Evolutionary conservation across 2,888 invertebrate genomes (phyloP).

Genomic region (Diploptera punctata): DNA sequence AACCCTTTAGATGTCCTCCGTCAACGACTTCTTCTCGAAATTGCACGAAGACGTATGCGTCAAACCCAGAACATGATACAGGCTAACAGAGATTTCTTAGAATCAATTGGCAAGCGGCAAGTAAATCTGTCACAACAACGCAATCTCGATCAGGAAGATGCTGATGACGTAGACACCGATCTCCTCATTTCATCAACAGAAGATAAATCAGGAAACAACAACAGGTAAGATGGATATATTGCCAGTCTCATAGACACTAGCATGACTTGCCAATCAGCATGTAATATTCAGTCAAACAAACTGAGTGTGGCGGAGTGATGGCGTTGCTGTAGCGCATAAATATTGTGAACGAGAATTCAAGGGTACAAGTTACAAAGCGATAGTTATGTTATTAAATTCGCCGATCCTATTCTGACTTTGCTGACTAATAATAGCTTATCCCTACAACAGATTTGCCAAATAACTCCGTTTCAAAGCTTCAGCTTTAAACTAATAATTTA

Average conservation of each 20-base stretch:
- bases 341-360: not conserved
- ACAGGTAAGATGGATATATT: not conserved
- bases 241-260: not conserved
- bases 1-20: constrained; percentile 87
- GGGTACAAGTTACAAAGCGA: not conserved
- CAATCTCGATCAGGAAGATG: not conserved
- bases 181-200: not conserved
- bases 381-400: not conserved
- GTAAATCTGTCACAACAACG: constrained; percentile 15
- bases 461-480: no score
- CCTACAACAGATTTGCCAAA: no score
- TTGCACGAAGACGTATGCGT: constrained; percentile 81
- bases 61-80: constrained; percentile 71
- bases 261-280: not conserved
- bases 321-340: not conserved
- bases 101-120: constrained; percentile 76
- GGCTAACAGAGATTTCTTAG: constrained; percentile 75
- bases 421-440: no score
- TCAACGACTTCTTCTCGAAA: constrained; percentile 79
- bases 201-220: constrained; percentile 6
- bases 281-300: not conserved
- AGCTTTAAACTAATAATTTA: no score
- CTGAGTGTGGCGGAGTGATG: not conserved
- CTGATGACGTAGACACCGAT: not conserved
- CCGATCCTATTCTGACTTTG: not conserved